Evolutionary conservation across 2,888 invertebrate species (phyloP).

Genomic region (Ennomos fuscantarius): DNA sequence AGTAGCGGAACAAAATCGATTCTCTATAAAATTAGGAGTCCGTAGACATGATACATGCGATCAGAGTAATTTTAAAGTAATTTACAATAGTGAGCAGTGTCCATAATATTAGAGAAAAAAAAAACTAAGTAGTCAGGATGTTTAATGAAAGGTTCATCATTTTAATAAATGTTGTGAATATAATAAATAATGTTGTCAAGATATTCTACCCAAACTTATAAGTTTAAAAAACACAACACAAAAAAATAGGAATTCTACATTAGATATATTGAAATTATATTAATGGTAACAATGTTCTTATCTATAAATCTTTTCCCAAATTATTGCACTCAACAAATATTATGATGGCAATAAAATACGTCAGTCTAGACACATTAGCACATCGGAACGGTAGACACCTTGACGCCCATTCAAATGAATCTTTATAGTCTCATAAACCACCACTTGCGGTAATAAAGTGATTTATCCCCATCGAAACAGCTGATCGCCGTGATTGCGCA

Average conservation of each 20-base stretch:
- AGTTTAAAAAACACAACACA: no score
- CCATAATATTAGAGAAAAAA: no score
- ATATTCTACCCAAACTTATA: no score
- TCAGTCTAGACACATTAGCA: constrained; percentile 52
- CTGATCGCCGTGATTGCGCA: constrained; percentile 80
- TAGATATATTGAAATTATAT: constrained; percentile 19
- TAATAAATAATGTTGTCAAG: no score
- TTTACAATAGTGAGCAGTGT: no score
- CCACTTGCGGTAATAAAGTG: constrained; percentile 74
- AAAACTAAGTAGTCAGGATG: no score
- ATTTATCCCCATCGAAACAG: constrained; percentile 80
- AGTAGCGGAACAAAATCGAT: constrained; percentile 50
- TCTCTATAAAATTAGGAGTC: no score
- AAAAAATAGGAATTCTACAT: constrained; percentile 23
- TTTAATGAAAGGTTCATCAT: no score
- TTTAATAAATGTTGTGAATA: no score
- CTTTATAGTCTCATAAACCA: constrained; percentile 71
- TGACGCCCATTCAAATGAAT: constrained; percentile 64
- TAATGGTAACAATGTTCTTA: constrained; percentile 22
- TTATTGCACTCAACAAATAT: constrained; percentile 33
- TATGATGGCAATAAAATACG: constrained; percentile 38
- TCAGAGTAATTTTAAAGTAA: no score
- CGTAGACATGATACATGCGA: no score
- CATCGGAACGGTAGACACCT: constrained; percentile 56
- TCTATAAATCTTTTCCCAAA: constrained; percentile 36